phyloP scores from a whole-genome alignment of 2,113 vertebrate species.

The Cervus canadensis region DNA sequence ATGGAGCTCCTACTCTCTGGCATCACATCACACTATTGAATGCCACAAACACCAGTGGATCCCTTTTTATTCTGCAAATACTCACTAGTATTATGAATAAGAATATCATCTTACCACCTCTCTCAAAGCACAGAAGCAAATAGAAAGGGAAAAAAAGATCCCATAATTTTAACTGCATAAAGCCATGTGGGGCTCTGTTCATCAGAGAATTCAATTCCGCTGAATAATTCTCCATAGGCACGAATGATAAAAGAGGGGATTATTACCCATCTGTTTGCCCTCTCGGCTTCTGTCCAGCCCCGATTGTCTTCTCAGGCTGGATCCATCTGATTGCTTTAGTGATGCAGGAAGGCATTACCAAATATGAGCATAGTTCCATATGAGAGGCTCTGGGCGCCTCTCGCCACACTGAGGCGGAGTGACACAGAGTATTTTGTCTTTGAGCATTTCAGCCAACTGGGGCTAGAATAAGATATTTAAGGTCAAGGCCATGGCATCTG shows the following conservation, averaged over 20 bases:
- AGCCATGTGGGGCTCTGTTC: conserved; percentile 33
- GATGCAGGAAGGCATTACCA: conserved; percentile 38
- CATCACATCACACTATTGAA: neutral
- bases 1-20: neutral
- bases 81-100: neutral
- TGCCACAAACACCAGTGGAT: neutral
- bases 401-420: neutral
- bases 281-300: conserved; percentile 68
- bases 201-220: conserved; percentile 47
- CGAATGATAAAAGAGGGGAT: conserved; percentile 56
- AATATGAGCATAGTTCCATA: neutral
- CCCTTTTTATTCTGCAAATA: neutral
- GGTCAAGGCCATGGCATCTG: conserved; percentile 42
- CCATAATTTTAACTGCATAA: neutral
- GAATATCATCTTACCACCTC: neutral
- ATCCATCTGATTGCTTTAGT: conserved; percentile 56
- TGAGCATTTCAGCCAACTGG: conserved; percentile 42
- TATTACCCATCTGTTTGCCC: conserved; percentile 71
- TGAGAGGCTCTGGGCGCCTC: neutral
- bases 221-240: conserved; percentile 59
- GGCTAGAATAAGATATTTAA: conserved; percentile 37
- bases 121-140: conserved; percentile 39
- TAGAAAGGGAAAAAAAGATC: conserved; percentile 25
- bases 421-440: neutral
- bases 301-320: conserved; percentile 66